Percentiles rank a stretch among this genome's conserved stretches.
These are phyloP conservation scores for Spinus olivaceus DNA, from an alignment of 2,797 vertebrate species.

Conservation along the genomic window DNA sequence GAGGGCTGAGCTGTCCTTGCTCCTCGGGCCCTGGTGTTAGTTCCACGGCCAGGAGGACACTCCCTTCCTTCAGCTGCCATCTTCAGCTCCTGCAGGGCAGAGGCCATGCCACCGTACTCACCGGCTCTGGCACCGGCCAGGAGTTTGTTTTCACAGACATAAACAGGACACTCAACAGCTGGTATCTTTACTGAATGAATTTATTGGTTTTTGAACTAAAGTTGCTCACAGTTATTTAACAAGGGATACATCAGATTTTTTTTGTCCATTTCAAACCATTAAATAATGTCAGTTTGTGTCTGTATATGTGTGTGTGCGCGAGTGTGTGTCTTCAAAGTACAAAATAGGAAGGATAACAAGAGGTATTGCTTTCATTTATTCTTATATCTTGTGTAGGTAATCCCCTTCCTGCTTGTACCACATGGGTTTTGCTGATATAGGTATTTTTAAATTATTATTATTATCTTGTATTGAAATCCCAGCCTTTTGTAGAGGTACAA, in stretches of 20 bases:
- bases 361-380: slow-evolving; percentile 97
- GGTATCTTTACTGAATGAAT: slow-evolving; percentile 87
- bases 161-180: slow-evolving; percentile 64
- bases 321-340: slow-evolving; percentile 80
- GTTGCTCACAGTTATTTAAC: slow-evolving; percentile 95
- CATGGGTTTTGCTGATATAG: slow-evolving; percentile 70
- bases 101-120: fast-evolving
- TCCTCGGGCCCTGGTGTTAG: fast-evolving
- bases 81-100: neutral
- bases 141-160: neutral
- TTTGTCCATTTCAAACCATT: slow-evolving; percentile 84
- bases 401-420: slow-evolving; percentile 74
- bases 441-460: slow-evolving; percentile 65
- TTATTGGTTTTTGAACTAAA: slow-evolving; percentile 94
- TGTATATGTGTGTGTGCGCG: slow-evolving; percentile 71
- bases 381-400: slow-evolving; percentile 82
- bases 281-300: slow-evolving; percentile 78
- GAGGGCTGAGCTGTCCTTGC: neutral
- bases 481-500: slow-evolving; percentile 82
- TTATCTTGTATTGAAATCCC: slow-evolving; percentile 69
- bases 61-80: neutral
- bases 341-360: slow-evolving; percentile 87
- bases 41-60: fast-evolving
- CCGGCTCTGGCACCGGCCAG: neutral
- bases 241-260: slow-evolving; percentile 88